Conservation (phyloP, 2,888 invertebrate genomes). For the Sesamia inferens region DNA sequence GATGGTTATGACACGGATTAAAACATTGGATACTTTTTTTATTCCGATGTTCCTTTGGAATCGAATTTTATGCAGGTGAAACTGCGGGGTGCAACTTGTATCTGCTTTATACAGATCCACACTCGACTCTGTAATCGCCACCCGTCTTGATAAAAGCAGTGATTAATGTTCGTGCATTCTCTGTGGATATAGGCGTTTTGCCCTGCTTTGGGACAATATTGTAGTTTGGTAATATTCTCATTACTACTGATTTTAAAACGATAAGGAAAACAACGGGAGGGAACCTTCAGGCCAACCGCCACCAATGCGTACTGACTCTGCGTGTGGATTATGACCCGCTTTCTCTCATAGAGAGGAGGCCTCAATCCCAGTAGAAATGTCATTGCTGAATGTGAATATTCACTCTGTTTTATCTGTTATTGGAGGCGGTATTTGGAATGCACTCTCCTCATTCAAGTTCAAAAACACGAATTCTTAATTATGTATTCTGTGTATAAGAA, state of each 20-base stretch:
- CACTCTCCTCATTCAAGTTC: background rate
- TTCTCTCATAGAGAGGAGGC: background rate
- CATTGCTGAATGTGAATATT: too few species aligned
- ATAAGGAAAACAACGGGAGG: background rate
- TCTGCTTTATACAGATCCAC: background rate
- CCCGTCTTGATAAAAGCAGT: background rate
- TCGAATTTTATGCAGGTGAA: too few species aligned
- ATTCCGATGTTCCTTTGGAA: too few species aligned
- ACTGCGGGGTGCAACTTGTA: too few species aligned
- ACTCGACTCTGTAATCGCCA: background rate
- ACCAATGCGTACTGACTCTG: background rate
- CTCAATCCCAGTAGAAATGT: background rate
- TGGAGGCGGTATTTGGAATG: background rate
- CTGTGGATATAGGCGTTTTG: background rate
- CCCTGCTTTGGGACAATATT: too few species aligned
- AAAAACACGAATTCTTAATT: conserved; percentile 12
- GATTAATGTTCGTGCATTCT: background rate
- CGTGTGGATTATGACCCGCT: background rate
- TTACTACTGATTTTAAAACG: background rate
- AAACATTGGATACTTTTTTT: too few species aligned
- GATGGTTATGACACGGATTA: too few species aligned
- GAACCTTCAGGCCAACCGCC: background rate
- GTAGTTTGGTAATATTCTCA: background rate
- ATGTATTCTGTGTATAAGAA: conserved; percentile 22
- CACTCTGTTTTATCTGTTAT: background rate